Evolutionary conservation across 1,140 invertebrate genomes (phyloP).

Genomic region (Ladona fulva): DNA sequence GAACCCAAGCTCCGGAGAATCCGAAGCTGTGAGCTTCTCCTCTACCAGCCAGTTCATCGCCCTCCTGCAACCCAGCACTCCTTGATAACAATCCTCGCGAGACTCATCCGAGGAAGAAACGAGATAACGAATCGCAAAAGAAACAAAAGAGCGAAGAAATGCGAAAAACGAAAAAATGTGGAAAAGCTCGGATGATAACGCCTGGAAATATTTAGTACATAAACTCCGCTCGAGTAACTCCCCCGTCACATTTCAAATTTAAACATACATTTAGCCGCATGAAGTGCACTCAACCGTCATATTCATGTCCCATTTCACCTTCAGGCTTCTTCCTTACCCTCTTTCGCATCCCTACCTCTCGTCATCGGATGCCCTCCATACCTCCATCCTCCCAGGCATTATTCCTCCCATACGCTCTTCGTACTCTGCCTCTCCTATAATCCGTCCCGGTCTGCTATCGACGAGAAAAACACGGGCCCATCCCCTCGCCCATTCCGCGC

Average conservation of each 20-base stretch:
- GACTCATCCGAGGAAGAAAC: no score
- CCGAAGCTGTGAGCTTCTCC: no score
- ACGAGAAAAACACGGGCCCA: background rate
- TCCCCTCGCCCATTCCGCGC: background rate
- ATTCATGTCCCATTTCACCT: background rate
- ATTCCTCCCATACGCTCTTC: background rate
- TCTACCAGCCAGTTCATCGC: no score
- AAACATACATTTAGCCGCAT: background rate
- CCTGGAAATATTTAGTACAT: background rate
- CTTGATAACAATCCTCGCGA: no score
- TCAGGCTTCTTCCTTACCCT: background rate
- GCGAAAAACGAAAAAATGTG: no score
- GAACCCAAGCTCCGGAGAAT: no score
- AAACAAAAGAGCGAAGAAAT: no score
- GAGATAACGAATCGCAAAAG: no score
- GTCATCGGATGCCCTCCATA: background rate
- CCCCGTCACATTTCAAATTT: constrained; percentile 9
- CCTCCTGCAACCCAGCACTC: no score
- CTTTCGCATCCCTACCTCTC: background rate
- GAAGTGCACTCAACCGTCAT: background rate
- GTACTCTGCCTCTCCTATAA: background rate
- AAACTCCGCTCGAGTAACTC: background rate
- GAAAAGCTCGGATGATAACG: no score
- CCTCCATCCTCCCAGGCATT: background rate
- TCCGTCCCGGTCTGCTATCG: background rate